phyloP scores from a whole-genome alignment of 2,797 vertebrate species.

The Malurus leucopterus region DNA sequence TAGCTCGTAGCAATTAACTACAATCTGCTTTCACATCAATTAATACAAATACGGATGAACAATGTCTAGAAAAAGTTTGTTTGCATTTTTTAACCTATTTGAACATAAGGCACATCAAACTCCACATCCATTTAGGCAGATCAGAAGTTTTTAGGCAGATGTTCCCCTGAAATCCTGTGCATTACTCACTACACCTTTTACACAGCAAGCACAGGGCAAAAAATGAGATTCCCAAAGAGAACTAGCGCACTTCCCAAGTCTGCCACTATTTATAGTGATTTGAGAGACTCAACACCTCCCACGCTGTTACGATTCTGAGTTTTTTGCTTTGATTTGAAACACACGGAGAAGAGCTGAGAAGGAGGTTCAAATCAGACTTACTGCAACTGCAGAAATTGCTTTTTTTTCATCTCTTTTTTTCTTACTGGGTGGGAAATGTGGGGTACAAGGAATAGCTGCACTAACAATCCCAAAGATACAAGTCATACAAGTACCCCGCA shows the following conservation, averaged over 20 bases:
- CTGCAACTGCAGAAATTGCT: neutral
- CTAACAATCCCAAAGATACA: neutral
- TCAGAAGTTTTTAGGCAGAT: neutral
- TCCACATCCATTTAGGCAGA: neutral
- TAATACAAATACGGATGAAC: accelerated
- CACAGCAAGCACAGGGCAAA: too few species aligned
- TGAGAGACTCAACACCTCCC: neutral
- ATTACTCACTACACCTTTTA: too few species aligned
- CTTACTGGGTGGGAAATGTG: neutral
- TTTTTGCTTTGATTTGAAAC: neutral
- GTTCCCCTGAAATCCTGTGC: neutral
- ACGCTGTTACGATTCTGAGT: neutral
- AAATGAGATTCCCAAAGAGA: neutral
- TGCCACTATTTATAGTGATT: neutral
- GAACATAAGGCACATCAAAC: neutral
- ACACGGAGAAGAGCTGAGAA: neutral
- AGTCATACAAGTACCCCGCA: neutral
- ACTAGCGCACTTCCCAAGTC: neutral
- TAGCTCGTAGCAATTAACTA: neutral
- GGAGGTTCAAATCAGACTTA: neutral
- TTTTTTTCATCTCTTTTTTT: neutral
- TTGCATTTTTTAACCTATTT: neutral
- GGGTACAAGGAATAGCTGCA: neutral
- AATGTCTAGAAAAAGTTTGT: neutral
- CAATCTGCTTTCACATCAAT: neutral